Conservation (phyloP, 2,797 vertebrate genomes). For the Myripristis murdjan region DNA sequence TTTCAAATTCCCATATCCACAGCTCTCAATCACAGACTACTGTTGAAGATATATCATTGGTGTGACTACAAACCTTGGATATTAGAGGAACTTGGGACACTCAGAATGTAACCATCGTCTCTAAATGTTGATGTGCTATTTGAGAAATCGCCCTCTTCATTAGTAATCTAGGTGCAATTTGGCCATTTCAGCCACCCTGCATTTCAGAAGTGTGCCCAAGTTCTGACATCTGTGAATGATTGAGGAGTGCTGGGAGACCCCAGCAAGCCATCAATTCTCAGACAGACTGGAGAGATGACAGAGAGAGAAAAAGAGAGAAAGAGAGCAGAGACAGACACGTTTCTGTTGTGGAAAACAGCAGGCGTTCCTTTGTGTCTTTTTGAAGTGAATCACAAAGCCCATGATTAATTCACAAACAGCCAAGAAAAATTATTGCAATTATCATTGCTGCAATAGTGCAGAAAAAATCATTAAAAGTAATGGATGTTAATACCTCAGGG, state of each 20-base stretch:
- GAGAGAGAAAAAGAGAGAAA: slow-evolving; percentile 20
- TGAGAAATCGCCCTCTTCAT: background rate
- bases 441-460: slow-evolving; percentile 47
- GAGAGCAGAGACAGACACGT: slow-evolving; percentile 16
- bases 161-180: background rate
- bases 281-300: slow-evolving; percentile 20
- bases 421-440: slow-evolving; percentile 58
- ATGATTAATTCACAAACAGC: slow-evolving; percentile 68
- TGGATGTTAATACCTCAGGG: slow-evolving; percentile 51
- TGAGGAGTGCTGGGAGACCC: slow-evolving; percentile 27
- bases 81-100: slow-evolving; percentile 28
- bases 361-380: slow-evolving; percentile 34
- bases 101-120: slow-evolving; percentile 3
- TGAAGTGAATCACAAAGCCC: slow-evolving; percentile 47
- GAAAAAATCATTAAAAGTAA: slow-evolving; percentile 65
- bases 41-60: slow-evolving; percentile 22
- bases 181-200: slow-evolving; percentile 17
- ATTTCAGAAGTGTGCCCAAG: slow-evolving; percentile 28
- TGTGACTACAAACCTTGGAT: slow-evolving; percentile 36
- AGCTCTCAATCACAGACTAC: slow-evolving; percentile 23
- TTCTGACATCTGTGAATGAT: slow-evolving; percentile 28
- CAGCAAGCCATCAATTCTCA: slow-evolving; percentile 27
- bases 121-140: slow-evolving; percentile 7
- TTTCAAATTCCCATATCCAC: background rate
- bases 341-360: slow-evolving; percentile 21